Evolutionary conservation across 2,797 vertebrate species (phyloP), one percentile per base, ranked within the genome.

Genomic region (Astyanax mexicanus): DNA sequence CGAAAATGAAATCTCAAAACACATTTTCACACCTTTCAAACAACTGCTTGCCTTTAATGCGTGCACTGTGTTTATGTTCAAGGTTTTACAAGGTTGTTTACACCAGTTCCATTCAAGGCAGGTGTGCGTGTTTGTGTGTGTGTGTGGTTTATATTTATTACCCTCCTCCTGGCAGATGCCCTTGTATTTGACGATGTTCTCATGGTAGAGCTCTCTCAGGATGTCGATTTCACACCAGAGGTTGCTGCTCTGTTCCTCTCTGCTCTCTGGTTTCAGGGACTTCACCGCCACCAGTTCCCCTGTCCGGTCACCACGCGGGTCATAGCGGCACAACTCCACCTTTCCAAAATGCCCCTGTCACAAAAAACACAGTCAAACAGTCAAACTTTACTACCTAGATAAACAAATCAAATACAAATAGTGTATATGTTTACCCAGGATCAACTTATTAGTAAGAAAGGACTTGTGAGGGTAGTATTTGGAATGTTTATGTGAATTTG

Each of bases 101-200:
- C 21, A 25, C 23, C 8, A 29, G 15, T 5, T 8, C 6, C 35
- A 25, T 35, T 29, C 44, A 38, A 15, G 17, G 11, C 60, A 29
- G 6, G n/a, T 2, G 29, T 32, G 29, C 32, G 29, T 32, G 29
- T 32, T 29, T 32, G 29, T 32, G 29, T 32, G 29, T 32, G 29
- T 32, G 29, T 32, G 29, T 44, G 60, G 45, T 69, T 47, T 62
- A 35, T 7, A 8, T 57, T 72, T 49, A 49, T 84, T 89, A 98
- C 98, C 96, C 3, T 99, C 96, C 70, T 98, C 97, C 1, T 94
- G 94, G 87, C 97, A 99, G 83, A 99, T 98, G 62, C 98, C 98
- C 77, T 98, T 99, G 84, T 99, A 99, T 72, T 97, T 98, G 67
- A 99, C 98, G 0, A 99, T 99, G 90, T 99, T 99, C 67, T 98